Conservation (phyloP, 1,140 invertebrate genomes). For the Psilanteris sp. region DNA sequence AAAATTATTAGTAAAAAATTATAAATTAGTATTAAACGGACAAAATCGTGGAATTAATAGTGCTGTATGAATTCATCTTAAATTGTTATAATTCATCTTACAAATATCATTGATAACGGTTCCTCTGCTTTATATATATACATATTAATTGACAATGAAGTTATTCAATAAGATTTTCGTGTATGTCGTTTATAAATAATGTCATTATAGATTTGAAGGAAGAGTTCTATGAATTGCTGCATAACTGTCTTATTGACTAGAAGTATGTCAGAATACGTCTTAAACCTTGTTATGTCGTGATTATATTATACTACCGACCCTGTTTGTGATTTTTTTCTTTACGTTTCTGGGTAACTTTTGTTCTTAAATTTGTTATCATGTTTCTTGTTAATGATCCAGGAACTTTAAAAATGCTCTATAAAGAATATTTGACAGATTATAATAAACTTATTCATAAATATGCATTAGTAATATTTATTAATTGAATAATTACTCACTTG, state of each 20-base stretch:
- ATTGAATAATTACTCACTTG: conserved; percentile 83
- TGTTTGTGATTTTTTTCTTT: conserved; percentile 74
- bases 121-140: conserved; percentile 14
- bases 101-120: conserved; percentile 11
- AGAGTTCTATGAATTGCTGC: neutral
- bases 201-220: conserved; percentile 1
- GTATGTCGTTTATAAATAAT: too few relatives aligned
- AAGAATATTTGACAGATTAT: too few relatives aligned
- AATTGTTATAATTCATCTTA: too few relatives aligned
- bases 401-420: conserved; percentile 88
- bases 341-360: conserved; percentile 81
- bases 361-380: conserved; percentile 83
- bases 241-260: conserved; percentile 46
- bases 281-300: conserved; percentile 10
- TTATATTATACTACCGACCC: conserved; percentile 70
- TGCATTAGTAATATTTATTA: too few relatives aligned
- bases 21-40: too few relatives aligned
- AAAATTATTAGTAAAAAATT: too few relatives aligned
- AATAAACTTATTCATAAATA: too few relatives aligned
- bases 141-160: conserved; percentile 40
- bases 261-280: conserved; percentile 26
- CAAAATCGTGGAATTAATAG: too few relatives aligned
- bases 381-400: conserved; percentile 86
- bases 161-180: conserved; percentile 4
- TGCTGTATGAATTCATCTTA: too few relatives aligned